A percentile compares a stretch with the other conserved stretches of the same genome.
phyloP scores from a whole-genome alignment of 2,113 vertebrate genomes.

The Phalacrocorax carbo region DNA sequence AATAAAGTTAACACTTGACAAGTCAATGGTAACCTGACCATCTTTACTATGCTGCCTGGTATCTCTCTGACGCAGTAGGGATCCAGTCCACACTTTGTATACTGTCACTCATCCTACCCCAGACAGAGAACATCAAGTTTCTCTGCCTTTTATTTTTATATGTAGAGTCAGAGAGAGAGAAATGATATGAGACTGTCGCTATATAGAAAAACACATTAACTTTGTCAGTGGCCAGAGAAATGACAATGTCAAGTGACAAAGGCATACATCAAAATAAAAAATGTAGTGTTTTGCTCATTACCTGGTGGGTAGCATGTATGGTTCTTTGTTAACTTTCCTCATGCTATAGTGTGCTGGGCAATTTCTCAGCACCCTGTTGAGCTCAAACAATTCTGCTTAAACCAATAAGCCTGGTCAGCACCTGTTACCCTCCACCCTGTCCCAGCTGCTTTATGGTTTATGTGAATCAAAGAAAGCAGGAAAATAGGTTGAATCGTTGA shows the following conservation, averaged over 20 bases:
- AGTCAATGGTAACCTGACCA: not conserved
- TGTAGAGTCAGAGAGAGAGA: not conserved
- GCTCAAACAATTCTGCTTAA: not conserved
- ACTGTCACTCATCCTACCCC: not conserved
- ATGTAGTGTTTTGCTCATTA: not conserved
- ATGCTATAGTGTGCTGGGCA: not conserved
- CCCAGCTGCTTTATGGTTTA: not conserved
- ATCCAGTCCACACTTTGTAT: not conserved
- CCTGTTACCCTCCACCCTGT: not conserved
- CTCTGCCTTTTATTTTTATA: not conserved
- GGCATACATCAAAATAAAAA: conserved; percentile 28
- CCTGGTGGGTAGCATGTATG: not conserved
- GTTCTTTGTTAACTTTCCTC: not conserved
- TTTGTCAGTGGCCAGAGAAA: not conserved
- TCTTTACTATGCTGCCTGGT: not conserved
- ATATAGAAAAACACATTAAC: not conserved
- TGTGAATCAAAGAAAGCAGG: not conserved
- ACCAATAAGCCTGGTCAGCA: not conserved
- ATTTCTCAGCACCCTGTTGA: not conserved
- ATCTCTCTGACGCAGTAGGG: not conserved
- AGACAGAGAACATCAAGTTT: not conserved
- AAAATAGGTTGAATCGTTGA: not conserved
- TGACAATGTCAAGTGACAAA: conserved; percentile 21
- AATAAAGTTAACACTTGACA: not conserved
- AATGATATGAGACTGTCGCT: not conserved